Conservation (phyloP, 2,113 vertebrate genomes). For the Coptodon rendalli region DNA sequence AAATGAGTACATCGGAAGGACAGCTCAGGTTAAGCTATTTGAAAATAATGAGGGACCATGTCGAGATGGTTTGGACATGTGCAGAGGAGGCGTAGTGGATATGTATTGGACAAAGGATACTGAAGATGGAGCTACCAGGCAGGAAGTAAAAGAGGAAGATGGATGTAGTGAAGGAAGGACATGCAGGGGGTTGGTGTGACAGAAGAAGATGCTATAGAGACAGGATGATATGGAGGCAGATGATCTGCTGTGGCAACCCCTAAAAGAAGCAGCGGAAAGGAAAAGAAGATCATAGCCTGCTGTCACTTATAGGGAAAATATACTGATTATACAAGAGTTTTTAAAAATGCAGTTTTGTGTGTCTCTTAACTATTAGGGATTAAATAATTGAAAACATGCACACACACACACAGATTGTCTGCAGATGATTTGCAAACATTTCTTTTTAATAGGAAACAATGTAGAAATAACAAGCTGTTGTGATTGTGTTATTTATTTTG, state of each 20-base stretch:
- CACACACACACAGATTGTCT: background rate
- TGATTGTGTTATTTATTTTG: background rate
- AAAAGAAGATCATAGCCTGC: accelerated
- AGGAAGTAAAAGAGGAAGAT: background rate
- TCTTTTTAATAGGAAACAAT: background rate
- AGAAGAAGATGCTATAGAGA: background rate
- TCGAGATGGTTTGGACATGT: background rate
- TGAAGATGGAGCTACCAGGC: background rate
- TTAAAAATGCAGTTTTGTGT: background rate
- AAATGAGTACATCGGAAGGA: background rate
- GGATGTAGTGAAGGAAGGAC: background rate
- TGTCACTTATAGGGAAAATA: background rate
- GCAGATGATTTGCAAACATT: background rate
- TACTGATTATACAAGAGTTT: background rate
- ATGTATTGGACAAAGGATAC: background rate
- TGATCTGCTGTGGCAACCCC: background rate
- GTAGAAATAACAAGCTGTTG: background rate
- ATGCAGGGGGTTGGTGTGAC: background rate
- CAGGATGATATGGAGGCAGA: background rate
- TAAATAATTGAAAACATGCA: background rate
- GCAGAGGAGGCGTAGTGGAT: background rate
- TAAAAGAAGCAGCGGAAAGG: background rate
- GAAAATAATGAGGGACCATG: background rate
- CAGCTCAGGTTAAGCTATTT: background rate
- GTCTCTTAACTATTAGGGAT: background rate